Evolutionary conservation across 2,113 vertebrate species (phyloP).

Genomic region (Entelurus aequoreus): DNA sequence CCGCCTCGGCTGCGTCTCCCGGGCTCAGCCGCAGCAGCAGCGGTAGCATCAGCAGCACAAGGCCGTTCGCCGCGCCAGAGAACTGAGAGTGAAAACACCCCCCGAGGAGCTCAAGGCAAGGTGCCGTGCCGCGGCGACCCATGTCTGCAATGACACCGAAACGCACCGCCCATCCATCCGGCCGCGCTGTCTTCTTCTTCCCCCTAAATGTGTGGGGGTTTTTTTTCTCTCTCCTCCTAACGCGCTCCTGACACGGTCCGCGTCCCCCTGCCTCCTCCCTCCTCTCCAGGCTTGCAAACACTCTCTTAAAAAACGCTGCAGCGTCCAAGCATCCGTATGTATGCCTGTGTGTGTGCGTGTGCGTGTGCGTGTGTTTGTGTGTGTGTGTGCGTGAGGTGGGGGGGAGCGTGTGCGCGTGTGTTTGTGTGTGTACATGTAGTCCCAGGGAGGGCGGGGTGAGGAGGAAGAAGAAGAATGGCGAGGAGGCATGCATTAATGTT

Average conservation of each 20-base stretch:
- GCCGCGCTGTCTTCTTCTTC: conserved; percentile 2
- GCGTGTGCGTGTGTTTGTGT: conserved; percentile 25
- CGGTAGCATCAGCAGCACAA: conserved; percentile 64
- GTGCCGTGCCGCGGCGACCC: conserved; percentile 61
- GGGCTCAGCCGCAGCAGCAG: conserved; percentile 65
- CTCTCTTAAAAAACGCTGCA: conserved; percentile 68
- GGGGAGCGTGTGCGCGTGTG: conserved; percentile 37
- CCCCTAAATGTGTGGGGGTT: background rate
- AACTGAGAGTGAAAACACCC: conserved; percentile 71
- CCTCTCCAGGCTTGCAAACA: conserved; percentile 63
- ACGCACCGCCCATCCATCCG: conserved; percentile 61
- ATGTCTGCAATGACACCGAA: conserved; percentile 71
- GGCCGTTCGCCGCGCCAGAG: conserved; percentile 77
- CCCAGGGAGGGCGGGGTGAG: background rate
- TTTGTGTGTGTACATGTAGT: too few relatives aligned
- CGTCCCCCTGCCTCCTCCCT: conserved; percentile 55
- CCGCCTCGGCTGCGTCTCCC: conserved; percentile 77
- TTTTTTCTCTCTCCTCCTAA: conserved; percentile 25
- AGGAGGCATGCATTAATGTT: conserved; percentile 13
- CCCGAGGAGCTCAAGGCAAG: conserved; percentile 63
- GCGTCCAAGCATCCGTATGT: conserved; percentile 69
- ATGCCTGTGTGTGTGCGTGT: conserved; percentile 56
- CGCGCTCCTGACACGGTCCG: conserved; percentile 65
- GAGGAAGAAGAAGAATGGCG: background rate
- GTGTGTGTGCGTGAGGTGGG: background rate